Evolutionary conservation across 30 jellyfish, hydroid and myxozoan genomes (phyloP).

Genomic region (Pseudorhiza aurosa): DNA sequence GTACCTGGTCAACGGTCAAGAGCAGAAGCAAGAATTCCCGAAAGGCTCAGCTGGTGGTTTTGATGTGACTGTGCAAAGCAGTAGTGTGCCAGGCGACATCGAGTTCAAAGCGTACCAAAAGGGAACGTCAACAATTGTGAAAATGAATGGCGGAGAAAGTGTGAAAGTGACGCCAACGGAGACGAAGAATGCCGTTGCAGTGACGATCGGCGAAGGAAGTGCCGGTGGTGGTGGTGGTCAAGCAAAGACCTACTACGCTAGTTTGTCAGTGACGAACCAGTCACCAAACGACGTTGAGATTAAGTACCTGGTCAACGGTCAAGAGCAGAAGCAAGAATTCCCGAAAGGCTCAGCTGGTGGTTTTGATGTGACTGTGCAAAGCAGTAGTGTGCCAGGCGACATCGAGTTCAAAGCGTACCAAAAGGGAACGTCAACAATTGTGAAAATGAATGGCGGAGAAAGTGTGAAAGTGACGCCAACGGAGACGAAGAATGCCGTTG

Average conservation of each 20-base stretch:
- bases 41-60: slow-evolving; percentile 39
- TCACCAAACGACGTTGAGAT: slow-evolving; percentile 43
- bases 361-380: slow-evolving; percentile 4
- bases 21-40: slow-evolving; percentile 41
- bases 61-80: slow-evolving; percentile 38
- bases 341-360: slow-evolving; percentile 31
- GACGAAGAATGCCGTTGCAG: slow-evolving; percentile 11
- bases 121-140: slow-evolving; percentile 42
- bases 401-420: slow-evolving; percentile 45
- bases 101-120: slow-evolving; percentile 71
- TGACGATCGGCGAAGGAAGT: slow-evolving; percentile 10
- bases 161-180: slow-evolving; percentile 52
- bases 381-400: slow-evolving; percentile 28
- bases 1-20: slow-evolving; percentile 43
- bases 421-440: slow-evolving; percentile 37
- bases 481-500: neutral
- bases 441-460: slow-evolving; percentile 48
- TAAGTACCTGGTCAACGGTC: slow-evolving; percentile 25
- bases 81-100: slow-evolving; percentile 61
- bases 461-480: slow-evolving; percentile 52
- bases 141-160: slow-evolving; percentile 45
- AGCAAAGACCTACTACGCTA: slow-evolving; percentile 56
- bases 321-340: slow-evolving; percentile 42
- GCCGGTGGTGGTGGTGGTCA: neutral
- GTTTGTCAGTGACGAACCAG: slow-evolving; percentile 68